Evolutionary conservation across 2,113 vertebrate species (phyloP).

Genomic region (Psammodynastes pulverulentus): DNA sequence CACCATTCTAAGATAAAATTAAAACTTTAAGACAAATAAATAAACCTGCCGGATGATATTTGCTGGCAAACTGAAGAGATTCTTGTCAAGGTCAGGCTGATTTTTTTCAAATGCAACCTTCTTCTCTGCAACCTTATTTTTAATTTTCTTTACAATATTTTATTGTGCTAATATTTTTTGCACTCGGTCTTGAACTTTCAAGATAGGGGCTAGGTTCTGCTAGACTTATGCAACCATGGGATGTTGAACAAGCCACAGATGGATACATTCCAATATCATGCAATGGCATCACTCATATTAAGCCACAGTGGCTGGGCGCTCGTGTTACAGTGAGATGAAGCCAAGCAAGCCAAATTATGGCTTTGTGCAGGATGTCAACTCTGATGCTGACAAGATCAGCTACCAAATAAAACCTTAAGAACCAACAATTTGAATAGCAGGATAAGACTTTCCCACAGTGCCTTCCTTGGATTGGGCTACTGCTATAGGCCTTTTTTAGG

Average conservation of each 20-base stretch:
- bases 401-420: not conserved
- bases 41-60: not conserved
- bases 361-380: not conserved
- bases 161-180: not conserved
- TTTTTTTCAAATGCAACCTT: not conserved
- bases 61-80: rapidly evolving
- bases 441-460: not conserved
- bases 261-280: not conserved
- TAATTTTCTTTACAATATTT: constrained; percentile 14
- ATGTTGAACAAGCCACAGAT: not conserved
- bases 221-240: not conserved
- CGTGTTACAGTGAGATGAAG: not conserved
- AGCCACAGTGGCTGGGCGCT: not conserved
- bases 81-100: not conserved
- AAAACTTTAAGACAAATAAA: not conserved
- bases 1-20: not conserved
- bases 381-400: not conserved
- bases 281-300: not conserved
- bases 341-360: not conserved
- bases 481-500: not conserved
- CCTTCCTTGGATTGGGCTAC: not conserved
- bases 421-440: not conserved
- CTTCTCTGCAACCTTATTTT: not conserved
- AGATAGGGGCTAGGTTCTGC: not conserved
- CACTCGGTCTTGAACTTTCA: not conserved